Conservation (phyloP, 2,797 vertebrate genomes). For the Sebastes flavidus region DNA sequence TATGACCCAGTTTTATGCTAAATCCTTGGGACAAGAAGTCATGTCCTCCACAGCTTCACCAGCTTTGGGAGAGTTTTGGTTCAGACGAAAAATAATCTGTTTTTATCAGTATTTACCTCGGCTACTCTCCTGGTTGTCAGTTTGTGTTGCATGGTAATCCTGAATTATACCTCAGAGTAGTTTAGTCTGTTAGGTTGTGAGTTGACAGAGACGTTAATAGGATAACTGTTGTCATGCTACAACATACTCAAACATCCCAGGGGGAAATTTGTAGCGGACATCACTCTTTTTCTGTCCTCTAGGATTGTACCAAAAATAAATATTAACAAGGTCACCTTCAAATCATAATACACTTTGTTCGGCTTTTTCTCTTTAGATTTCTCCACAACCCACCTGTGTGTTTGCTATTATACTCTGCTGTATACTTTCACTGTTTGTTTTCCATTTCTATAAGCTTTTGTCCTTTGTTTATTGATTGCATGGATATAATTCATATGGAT, state of each 20-base stretch:
- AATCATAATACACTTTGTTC: neutral
- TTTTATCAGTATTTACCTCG: constrained; percentile 6
- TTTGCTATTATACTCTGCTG: neutral
- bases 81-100: neutral
- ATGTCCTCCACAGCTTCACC: neutral
- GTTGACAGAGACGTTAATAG: constrained; percentile 4
- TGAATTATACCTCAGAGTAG: constrained; percentile 2
- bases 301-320: neutral
- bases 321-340: constrained; percentile 22
- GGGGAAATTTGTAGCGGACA: neutral
- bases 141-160: constrained; percentile 1
- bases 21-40: neutral
- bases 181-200: constrained; percentile 8
- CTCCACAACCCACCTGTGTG: neutral
- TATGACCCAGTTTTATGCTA: neutral
- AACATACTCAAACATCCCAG: neutral
- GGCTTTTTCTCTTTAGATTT: neutral
- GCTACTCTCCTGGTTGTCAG: constrained; percentile 17
- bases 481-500: neutral
- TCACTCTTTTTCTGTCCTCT: neutral
- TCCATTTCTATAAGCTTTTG: neutral
- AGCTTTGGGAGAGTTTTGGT: constrained; percentile 13
- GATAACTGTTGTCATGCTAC: constrained; percentile 8
- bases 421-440: neutral
- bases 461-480: neutral